Percentiles rank a stretch among this genome's conserved stretches.
phyloP scores from a whole-genome alignment of 2,888 invertebrate genomes.

The Chloromyia formosa region DNA sequence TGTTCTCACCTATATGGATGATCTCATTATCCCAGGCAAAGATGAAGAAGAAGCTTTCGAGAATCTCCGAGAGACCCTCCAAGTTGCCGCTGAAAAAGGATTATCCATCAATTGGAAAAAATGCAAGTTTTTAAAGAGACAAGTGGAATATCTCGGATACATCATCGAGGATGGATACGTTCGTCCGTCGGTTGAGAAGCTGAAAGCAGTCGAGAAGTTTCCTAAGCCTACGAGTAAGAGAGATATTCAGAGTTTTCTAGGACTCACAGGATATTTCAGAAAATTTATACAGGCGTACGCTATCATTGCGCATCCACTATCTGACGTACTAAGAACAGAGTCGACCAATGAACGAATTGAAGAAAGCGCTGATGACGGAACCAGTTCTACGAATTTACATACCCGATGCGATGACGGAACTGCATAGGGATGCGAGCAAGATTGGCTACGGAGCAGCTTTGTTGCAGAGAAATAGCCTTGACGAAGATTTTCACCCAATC shows the following conservation, averaged over 20 bases:
- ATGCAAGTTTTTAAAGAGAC: not conserved
- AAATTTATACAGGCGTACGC: constrained; percentile 57
- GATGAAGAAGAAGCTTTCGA: not conserved
- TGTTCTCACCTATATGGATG: not conserved
- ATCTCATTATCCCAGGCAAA: not conserved
- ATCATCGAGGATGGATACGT: not conserved
- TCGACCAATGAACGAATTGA: not conserved
- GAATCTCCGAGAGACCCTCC: not conserved
- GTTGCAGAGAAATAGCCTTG: constrained; percentile 6
- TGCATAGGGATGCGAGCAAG: constrained; percentile 27
- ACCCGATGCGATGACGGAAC: constrained; percentile 21
- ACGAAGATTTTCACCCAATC: constrained; percentile 25
- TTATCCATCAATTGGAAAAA: constrained; percentile 2
- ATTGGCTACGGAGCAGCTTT: constrained; percentile 20
- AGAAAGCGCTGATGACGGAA: not conserved
- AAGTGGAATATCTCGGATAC: not conserved
- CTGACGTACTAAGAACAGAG: constrained; percentile 8
- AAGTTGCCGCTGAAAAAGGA: not conserved
- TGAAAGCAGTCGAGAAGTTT: not conserved
- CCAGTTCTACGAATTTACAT: constrained; percentile 32
- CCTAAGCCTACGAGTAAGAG: not conserved
- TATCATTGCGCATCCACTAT: not conserved
- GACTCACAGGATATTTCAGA: constrained; percentile 49
- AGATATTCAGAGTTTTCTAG: constrained; percentile 52
- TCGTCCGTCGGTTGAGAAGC: not conserved